Percentiles rank a stretch among this genome's conserved stretches.
These are phyloP conservation scores for Triplophysa siluroides DNA, from an alignment of 2,113 vertebrate species.

Conservation along the genomic window DNA sequence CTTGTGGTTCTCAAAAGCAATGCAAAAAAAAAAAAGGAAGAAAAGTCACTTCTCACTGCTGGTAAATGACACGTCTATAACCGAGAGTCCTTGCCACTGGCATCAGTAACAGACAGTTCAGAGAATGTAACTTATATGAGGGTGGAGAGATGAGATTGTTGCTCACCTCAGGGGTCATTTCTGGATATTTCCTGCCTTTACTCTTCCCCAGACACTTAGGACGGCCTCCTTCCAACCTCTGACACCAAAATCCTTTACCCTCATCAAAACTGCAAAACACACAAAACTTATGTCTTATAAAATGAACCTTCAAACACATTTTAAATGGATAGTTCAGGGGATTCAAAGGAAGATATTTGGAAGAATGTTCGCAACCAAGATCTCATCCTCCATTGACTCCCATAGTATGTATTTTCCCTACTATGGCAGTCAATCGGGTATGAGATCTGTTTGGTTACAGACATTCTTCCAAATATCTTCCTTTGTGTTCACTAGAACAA, in stretches of 20 bases:
- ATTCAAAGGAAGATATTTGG: no score
- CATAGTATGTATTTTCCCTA: no score
- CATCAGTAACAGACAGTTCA: not conserved
- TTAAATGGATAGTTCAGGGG: no score
- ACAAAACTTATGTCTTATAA: not conserved
- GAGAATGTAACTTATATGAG: constrained; percentile 7
- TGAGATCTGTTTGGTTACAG: no score
- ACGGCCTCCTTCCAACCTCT: constrained; percentile 86
- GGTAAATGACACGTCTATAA: not conserved
- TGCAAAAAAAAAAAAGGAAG: not conserved
- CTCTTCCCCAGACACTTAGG: constrained; percentile 94
- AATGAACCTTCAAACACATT: not conserved
- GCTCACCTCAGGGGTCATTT: constrained; percentile 86
- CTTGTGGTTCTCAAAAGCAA: no score
- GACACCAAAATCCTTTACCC: constrained; percentile 96
- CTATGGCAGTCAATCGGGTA: no score
- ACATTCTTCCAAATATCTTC: no score
- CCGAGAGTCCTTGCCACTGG: not conserved
- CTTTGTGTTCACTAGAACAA: no score
- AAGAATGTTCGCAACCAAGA: no score
- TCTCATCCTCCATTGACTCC: no score
- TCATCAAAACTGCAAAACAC: constrained; percentile 85
- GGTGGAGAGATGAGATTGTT: not conserved
- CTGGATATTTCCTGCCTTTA: constrained; percentile 93
- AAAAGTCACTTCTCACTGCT: not conserved